These are phyloP conservation scores for Dolichopus griseipennis DNA, from an alignment of 2,888 invertebrate genomes.

Conservation along the genomic window DNA sequence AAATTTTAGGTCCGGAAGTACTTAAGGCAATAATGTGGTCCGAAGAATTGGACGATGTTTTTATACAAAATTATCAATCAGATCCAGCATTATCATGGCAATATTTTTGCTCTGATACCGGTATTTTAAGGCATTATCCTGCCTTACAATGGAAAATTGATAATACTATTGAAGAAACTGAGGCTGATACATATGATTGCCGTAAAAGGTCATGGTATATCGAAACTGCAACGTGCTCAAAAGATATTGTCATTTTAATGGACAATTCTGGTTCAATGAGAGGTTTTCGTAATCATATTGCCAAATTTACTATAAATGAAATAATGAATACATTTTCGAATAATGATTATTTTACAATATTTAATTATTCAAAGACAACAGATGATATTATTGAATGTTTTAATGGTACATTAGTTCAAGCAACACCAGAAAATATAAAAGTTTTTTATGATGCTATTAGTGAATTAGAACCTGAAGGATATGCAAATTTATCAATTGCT, in stretches of 20 bases:
- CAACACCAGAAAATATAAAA: constrained; percentile 73
- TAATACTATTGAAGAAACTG: constrained; percentile 40
- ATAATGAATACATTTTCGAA: constrained; percentile 93
- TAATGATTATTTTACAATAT: constrained; percentile 94
- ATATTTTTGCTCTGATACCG: constrained; percentile 91
- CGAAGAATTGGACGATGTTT: constrained; percentile 70
- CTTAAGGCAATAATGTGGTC: constrained; percentile 85
- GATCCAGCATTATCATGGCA: constrained; percentile 94
- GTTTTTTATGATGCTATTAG: constrained; percentile 63
- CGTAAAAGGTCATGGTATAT: constrained; percentile 92
- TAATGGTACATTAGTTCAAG: constrained; percentile 72
- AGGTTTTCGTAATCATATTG: constrained; percentile 66
- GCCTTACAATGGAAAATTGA: constrained; percentile 59
- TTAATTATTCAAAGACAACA: constrained; percentile 66
- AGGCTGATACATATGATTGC: constrained; percentile 80
- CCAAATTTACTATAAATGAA: constrained; percentile 75
- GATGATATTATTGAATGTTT: constrained; percentile 77
- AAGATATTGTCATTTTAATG: constrained; percentile 90
- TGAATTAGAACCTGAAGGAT: constrained; percentile 57
- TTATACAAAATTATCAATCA: constrained; percentile 72
- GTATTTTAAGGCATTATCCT: constrained; percentile 88
- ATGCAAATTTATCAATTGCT: constrained; percentile 77
- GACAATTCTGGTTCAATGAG: constrained; percentile 97
- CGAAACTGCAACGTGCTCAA: constrained; percentile 94
- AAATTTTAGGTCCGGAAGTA: constrained; percentile 47